Conservation (phyloP, 2,888 invertebrate genomes). For the Neria commutata region DNA sequence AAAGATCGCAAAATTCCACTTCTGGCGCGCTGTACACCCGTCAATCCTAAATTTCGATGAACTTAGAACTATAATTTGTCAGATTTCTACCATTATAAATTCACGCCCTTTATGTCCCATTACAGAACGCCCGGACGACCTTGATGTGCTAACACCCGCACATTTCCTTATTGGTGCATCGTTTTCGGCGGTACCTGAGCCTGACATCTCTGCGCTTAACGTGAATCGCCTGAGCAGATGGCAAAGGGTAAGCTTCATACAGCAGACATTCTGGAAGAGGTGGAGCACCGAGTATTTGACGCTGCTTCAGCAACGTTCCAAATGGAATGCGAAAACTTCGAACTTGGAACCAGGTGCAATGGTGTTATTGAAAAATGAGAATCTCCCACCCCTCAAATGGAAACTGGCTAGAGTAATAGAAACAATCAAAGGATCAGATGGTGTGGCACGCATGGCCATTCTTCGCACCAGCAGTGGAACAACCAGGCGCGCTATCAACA, state of each 20-base stretch:
- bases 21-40: background rate
- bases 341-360: slow-evolving; percentile 1
- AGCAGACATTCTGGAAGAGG: slow-evolving; percentile 26
- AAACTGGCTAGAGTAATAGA: slow-evolving; percentile 20
- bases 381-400: slow-evolving; percentile 20
- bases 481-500: too few species aligned
- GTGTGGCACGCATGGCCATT: too few species aligned
- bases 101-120: background rate
- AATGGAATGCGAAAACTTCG: slow-evolving; percentile 16
- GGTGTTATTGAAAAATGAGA: slow-evolving; percentile 25
- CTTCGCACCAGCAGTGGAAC: too few species aligned
- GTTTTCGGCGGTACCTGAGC: slow-evolving; percentile 12
- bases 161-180: background rate
- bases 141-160: background rate
- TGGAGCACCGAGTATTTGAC: slow-evolving; percentile 23
- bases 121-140: background rate
- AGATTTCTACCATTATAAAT: slow-evolving; percentile 23
- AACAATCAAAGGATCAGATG: too few species aligned
- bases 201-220: slow-evolving; percentile 22
- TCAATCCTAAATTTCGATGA: slow-evolving; percentile 11
- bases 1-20: slow-evolving; percentile 16
- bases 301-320: slow-evolving; percentile 20
- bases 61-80: slow-evolving; percentile 5
- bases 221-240: slow-evolving; percentile 24
- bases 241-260: slow-evolving; percentile 24